A percentile compares a stretch with the other conserved stretches of the same genome.
These are phyloP conservation scores for Metaphire vulgaris DNA, from an alignment of 1,140 invertebrate species.

Conservation along the genomic window DNA sequence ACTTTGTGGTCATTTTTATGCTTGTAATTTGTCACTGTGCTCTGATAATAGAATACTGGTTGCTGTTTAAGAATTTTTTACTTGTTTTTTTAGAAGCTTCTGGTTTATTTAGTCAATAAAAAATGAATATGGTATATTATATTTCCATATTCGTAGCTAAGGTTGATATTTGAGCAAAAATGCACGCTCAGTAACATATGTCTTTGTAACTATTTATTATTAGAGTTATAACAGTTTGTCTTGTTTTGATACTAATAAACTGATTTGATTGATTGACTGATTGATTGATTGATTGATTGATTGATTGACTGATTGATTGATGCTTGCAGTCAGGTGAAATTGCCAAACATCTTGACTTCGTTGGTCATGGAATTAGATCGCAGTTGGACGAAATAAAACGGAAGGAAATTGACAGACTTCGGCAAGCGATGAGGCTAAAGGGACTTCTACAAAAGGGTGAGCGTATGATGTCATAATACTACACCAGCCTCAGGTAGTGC, in stretches of 20 bases:
- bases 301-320: not conserved
- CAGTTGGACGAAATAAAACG: slow-evolving; percentile 85
- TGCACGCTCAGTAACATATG: not conserved
- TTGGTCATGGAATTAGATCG: slow-evolving; percentile 72
- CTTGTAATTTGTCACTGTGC: too few relatives aligned
- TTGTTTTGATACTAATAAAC: not conserved
- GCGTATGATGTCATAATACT: too few relatives aligned
- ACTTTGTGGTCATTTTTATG: too few relatives aligned
- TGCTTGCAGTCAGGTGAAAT: slow-evolving; percentile 72
- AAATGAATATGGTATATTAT: not conserved
- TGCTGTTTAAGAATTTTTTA: too few relatives aligned
- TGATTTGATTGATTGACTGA: too few relatives aligned
- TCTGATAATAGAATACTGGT: too few relatives aligned
- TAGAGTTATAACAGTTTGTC: not conserved
- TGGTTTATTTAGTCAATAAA: not conserved
- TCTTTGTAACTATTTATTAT: not conserved
- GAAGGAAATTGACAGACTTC: slow-evolving; percentile 70
- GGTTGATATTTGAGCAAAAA: not conserved
- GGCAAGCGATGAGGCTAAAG: slow-evolving; percentile 61
- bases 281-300: too few relatives aligned
- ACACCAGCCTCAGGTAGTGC: too few relatives aligned
- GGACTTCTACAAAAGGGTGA: too few relatives aligned
- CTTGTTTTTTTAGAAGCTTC: not conserved
- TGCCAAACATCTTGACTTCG: slow-evolving; percentile 75
- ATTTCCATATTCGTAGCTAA: not conserved